These are phyloP conservation scores for Myripristis murdjan DNA, from an alignment of 2,797 vertebrate genomes.

Conservation along the genomic window DNA sequence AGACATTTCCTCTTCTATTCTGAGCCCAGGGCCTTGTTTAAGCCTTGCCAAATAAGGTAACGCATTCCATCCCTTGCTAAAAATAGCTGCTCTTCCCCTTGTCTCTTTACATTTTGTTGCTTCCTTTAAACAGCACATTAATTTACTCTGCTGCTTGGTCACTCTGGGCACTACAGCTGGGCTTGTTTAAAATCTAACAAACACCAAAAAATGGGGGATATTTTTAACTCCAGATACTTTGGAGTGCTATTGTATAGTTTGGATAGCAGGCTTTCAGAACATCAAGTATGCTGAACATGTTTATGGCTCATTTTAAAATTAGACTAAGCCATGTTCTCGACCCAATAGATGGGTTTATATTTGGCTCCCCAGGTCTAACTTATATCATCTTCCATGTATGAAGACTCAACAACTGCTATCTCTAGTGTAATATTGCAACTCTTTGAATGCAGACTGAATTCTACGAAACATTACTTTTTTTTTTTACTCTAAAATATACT, in stretches of 20 bases:
- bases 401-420: background rate
- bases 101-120: slow-evolving; percentile 79
- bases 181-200: slow-evolving; percentile 54
- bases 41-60: slow-evolving; percentile 88
- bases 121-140: slow-evolving; percentile 66
- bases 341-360: background rate
- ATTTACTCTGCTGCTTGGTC: slow-evolving; percentile 48
- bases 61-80: slow-evolving; percentile 83
- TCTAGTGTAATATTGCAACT: background rate
- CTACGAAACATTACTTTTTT: background rate
- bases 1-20: slow-evolving; percentile 73
- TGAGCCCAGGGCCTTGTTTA: slow-evolving; percentile 69
- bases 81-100: slow-evolving; percentile 80
- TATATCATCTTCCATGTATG: background rate
- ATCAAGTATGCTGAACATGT: background rate
- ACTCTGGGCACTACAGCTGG: slow-evolving; percentile 39
- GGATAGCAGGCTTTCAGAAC: background rate
- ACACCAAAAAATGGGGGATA: slow-evolving; percentile 17
- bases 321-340: background rate
- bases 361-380: background rate
- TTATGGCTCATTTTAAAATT: background rate
- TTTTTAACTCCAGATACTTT: slow-evolving; percentile 20
- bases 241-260: slow-evolving; percentile 4
- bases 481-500: background rate
- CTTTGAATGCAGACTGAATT: background rate